Conservation (phyloP, 2,888 invertebrate species). For the Drosophila acutilabella region DNA sequence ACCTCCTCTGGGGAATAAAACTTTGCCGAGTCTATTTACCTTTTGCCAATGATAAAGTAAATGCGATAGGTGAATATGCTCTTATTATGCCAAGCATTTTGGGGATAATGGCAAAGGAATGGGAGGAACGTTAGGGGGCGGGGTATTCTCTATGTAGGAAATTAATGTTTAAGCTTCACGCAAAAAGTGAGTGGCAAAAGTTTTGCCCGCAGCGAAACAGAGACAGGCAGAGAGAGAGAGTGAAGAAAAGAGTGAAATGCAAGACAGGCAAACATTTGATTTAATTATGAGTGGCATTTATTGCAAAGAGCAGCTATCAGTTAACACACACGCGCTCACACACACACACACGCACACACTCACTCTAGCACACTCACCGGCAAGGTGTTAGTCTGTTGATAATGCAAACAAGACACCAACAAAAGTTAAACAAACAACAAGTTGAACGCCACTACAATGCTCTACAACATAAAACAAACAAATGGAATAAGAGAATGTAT, state of each 20-base stretch:
- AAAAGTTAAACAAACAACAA: slow-evolving; percentile 17
- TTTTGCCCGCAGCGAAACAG: slow-evolving; percentile 37
- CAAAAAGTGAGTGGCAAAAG: slow-evolving; percentile 62
- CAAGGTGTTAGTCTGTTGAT: slow-evolving; percentile 85
- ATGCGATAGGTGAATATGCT: slow-evolving; percentile 61
- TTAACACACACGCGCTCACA: slow-evolving; percentile 45
- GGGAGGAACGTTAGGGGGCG: background rate
- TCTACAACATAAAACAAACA: slow-evolving; percentile 17
- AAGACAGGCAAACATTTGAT: slow-evolving; percentile 81
- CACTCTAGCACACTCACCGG: slow-evolving; percentile 34
- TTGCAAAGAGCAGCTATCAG: slow-evolving; percentile 77
- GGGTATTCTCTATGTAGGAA: slow-evolving; percentile 51
- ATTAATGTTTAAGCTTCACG: slow-evolving; percentile 80
- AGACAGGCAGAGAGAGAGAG: slow-evolving; percentile 12
- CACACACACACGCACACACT: slow-evolving; percentile 21
- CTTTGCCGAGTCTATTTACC: slow-evolving; percentile 70
- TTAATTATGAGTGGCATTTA: slow-evolving; percentile 85
- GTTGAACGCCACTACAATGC: slow-evolving; percentile 47
- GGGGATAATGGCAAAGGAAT: background rate
- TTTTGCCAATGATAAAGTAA: slow-evolving; percentile 72
- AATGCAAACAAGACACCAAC: slow-evolving; percentile 76
- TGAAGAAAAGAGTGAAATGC: slow-evolving; percentile 29
- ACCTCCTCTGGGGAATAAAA: slow-evolving; percentile 41
- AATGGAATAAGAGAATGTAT: background rate
- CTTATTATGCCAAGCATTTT: slow-evolving; percentile 15